Evolutionary conservation across 2,113 vertebrate species (phyloP).

Genomic region (Nothoprocta perdicaria): DNA sequence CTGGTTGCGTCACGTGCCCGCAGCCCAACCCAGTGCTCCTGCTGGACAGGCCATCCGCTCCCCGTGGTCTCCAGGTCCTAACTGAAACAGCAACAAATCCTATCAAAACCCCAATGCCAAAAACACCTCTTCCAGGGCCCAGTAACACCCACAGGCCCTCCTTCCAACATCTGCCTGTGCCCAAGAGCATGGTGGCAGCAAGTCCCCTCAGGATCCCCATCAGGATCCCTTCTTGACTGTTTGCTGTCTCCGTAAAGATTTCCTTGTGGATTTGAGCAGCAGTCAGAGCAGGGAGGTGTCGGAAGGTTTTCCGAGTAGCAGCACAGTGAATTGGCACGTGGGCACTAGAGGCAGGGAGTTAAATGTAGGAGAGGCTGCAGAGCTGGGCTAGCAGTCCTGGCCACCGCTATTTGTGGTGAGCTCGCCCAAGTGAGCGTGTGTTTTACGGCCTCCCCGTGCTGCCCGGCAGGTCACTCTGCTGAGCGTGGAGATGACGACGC

Average conservation of each 20-base stretch:
- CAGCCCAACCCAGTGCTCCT: neutral
- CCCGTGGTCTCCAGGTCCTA: neutral
- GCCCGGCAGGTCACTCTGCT: slow-evolving; percentile 87
- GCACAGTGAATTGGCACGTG: neutral
- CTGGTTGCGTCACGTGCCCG: neutral
- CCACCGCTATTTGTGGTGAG: accelerated
- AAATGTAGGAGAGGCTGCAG: slow-evolving; percentile 14
- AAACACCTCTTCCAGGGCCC: accelerated
- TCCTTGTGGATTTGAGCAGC: slow-evolving; percentile 20
- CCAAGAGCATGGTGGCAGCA: accelerated
- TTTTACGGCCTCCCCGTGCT: neutral
- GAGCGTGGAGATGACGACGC: slow-evolving; percentile 89
- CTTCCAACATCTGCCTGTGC: neutral
- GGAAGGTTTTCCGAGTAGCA: slow-evolving; percentile 19
- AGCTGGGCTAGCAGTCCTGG: slow-evolving; percentile 20
- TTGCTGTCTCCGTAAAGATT: slow-evolving; percentile 53
- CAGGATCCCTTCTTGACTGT: slow-evolving; percentile 20
- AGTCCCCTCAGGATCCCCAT: neutral
- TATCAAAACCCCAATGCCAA: neutral
- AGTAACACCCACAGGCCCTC: neutral
- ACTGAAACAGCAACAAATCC: neutral
- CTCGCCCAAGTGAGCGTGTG: neutral
- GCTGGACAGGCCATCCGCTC: neutral
- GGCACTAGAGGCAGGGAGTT: slow-evolving; percentile 32
- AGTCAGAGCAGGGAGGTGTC: slow-evolving; percentile 23